Evolutionary conservation across 2,113 vertebrate genomes (phyloP).

Genomic region (Oxyruncus cristatus): DNA sequence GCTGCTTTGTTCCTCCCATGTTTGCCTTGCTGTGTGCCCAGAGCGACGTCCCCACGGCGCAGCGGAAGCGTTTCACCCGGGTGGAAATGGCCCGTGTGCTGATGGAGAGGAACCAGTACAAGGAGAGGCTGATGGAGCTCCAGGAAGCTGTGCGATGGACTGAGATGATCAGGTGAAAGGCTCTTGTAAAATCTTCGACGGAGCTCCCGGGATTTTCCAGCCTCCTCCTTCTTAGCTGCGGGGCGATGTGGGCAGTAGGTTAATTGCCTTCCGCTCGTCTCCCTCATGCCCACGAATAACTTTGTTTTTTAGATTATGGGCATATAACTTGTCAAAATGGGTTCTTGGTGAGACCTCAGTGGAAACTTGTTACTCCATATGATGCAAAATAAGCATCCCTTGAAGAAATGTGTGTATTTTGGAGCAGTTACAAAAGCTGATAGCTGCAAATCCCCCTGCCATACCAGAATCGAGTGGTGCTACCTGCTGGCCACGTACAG

Average conservation of each 20-base stretch:
- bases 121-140: conserved; percentile 98
- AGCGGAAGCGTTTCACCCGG: conserved; percentile 94
- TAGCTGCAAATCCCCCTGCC: background rate
- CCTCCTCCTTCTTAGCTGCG: background rate
- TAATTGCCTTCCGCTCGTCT: background rate
- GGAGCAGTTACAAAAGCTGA: background rate
- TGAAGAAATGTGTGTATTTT: background rate
- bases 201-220: background rate
- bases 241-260: background rate
- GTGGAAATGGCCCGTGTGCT: conserved; percentile 98
- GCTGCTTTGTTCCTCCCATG: background rate
- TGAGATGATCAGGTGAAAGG: conserved; percentile 92
- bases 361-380: background rate
- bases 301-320: background rate
- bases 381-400: background rate
- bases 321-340: background rate
- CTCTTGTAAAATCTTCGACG: background rate
- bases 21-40: conserved; percentile 44
- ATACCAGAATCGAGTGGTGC: background rate
- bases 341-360: background rate
- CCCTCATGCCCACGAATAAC: background rate
- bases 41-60: conserved; percentile 96
- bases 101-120: conserved; percentile 99
- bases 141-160: conserved; percentile 98
- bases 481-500: background rate